Evolutionary conservation across 1,140 invertebrate genomes (phyloP).

Genomic region (Ceratosolen solmsi): DNA sequence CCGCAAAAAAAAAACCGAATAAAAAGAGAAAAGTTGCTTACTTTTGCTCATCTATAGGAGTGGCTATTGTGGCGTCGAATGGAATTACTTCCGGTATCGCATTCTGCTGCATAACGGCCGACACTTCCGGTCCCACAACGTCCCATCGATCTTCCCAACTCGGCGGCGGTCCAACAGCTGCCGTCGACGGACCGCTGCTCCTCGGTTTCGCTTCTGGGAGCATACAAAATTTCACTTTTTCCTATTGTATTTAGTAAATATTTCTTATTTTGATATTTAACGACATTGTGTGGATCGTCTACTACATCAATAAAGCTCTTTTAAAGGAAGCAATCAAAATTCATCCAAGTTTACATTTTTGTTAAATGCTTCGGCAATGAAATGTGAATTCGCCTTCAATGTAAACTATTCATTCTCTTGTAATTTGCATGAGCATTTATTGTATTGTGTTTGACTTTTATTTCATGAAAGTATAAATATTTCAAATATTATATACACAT

Average conservation of each 20-base stretch:
- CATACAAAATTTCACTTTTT: not conserved
- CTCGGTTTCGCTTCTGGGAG: slow-evolving; percentile 33
- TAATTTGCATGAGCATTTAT: too few relatives aligned
- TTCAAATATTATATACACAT: too few relatives aligned
- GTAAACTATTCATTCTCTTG: too few relatives aligned
- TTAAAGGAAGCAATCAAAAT: too few relatives aligned
- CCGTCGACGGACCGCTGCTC: not conserved
- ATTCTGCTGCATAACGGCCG: slow-evolving; percentile 78
- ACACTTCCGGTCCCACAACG: slow-evolving; percentile 80
- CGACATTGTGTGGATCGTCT: not conserved
- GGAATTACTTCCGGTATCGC: slow-evolving; percentile 80
- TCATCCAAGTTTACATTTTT: too few relatives aligned
- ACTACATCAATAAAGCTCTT: too few relatives aligned
- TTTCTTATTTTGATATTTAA: not conserved
- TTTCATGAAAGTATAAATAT: too few relatives aligned
- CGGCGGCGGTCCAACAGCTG: slow-evolving; percentile 30
- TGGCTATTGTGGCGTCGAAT: slow-evolving; percentile 90
- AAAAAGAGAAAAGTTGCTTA: slow-evolving; percentile 67
- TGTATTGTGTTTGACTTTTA: too few relatives aligned
- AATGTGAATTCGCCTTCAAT: too few relatives aligned
- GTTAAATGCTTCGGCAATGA: too few relatives aligned
- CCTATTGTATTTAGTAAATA: not conserved
- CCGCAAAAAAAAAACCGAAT: slow-evolving; percentile 27
- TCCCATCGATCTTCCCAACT: slow-evolving; percentile 82
- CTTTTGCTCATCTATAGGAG: slow-evolving; percentile 91